Evolutionary conservation across 1,140 invertebrate species (phyloP).

Genomic region (Papilio helenus): DNA sequence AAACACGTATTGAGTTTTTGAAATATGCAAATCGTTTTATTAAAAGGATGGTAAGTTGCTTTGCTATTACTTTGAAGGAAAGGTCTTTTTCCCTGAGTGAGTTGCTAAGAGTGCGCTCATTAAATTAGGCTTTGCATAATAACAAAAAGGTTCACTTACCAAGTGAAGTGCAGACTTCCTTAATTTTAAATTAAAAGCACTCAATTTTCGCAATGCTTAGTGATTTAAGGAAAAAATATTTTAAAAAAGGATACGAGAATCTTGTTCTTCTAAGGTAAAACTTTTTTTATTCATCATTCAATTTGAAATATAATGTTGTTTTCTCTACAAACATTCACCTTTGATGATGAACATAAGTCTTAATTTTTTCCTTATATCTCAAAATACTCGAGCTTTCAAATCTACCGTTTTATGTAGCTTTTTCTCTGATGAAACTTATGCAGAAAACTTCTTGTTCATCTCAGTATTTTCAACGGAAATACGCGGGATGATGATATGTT

Average conservation of each 20-base stretch:
- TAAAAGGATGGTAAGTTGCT: background rate
- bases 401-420: no score
- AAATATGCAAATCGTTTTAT: slow-evolving; percentile 4
- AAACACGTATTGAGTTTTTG: background rate
- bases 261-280: background rate
- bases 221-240: slow-evolving; percentile 3
- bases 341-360: no score
- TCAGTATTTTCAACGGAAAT: no score
- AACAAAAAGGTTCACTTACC: background rate
- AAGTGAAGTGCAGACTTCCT: slow-evolving; percentile 8
- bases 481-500: no score
- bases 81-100: background rate
- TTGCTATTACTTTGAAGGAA: slow-evolving; percentile 11
- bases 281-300: background rate
- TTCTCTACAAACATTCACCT: background rate
- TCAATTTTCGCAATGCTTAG: background rate
- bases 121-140: slow-evolving; percentile 20
- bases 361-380: no score
- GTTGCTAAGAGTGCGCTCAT: slow-evolving; percentile 8
- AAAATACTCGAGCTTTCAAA: background rate
- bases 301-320: background rate
- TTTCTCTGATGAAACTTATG: no score
- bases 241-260: background rate
- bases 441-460: no score
- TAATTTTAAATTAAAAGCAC: slow-evolving; percentile 30